Conservation (phyloP, 2,888 invertebrate species). For the Caenorhabditis wallacei region DNA sequence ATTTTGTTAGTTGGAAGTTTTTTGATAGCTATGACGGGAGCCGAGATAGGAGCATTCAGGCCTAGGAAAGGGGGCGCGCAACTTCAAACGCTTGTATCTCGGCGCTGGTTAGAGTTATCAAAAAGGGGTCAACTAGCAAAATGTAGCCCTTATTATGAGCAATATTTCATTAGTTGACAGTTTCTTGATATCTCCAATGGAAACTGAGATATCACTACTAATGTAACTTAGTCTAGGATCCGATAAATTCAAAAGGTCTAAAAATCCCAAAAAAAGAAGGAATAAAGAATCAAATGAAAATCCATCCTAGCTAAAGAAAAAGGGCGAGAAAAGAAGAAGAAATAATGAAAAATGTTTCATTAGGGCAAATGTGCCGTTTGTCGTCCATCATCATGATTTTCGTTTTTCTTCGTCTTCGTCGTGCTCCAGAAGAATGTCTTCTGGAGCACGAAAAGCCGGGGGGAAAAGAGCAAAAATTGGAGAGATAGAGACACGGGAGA, state of each 20-base stretch:
- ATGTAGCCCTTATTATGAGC: no score
- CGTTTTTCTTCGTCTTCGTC: not conserved
- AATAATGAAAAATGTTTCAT: conserved; percentile 37
- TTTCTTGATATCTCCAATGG: no score
- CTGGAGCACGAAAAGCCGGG: not conserved
- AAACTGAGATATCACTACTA: no score
- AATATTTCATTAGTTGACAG: no score
- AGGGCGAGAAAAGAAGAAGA: not conserved
- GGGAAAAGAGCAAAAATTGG: conserved; percentile 29
- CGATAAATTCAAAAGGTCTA: no score
- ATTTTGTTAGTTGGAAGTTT: no score
- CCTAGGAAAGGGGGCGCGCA: not conserved
- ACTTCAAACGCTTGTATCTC: not conserved
- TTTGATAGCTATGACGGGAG: no score
- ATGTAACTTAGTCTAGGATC: no score
- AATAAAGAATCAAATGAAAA: not conserved
- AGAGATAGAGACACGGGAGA: conserved; percentile 4
- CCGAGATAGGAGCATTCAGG: no score
- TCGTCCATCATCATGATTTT: conserved; percentile 19
- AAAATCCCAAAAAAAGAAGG: not conserved
- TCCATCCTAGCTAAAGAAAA: not conserved
- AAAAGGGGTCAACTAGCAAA: no score
- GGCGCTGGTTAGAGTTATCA: not conserved
- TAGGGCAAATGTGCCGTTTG: conserved; percentile 20
- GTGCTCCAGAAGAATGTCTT: conserved; percentile 12